Base-by-base conservation (phyloP, 1,140 invertebrate genomes). In the Carposina sasakii region DNA sequence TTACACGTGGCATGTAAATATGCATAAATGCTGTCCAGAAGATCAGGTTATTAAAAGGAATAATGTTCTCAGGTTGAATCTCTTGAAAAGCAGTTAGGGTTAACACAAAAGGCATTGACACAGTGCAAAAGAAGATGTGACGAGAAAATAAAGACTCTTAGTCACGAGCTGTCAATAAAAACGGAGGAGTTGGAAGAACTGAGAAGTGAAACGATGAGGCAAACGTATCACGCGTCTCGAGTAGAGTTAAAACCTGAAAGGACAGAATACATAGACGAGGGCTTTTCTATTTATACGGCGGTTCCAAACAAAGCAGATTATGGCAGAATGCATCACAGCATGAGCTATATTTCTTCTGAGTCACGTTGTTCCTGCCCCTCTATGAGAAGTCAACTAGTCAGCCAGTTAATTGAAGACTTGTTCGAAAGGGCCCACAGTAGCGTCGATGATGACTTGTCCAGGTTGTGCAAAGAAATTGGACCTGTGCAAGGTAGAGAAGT, bases 31-130 rank as follows among this genome's bases (percentile, higher is more conserved):
- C 52, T 46, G 39, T 45, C 33, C 48, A 42, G 60, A 63, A 63
- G 67, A 63, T n/a, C n/a, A n/a, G 52, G 55, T 68, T 71, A n/a
- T 50, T 78, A 81, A 81, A 72, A 64, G 73, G 71, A 67, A 51
- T 51, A 81, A 69, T 81, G 67, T 84, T 81, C 76, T 71, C 77
- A 86, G 82, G 85, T 85, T 15, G 81, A 85, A 76, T 85, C 78
- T 68, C 72, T 86, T 65, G 85, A 86, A 78, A 85, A 82, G 69
- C 81, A 86, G 74, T 63, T 85, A 57, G 63, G 72, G 44, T 60
- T 85, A 50, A 75, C 81, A 17, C 76, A 85, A 39, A 78, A 82
- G 60, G 72, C 81, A 28, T 61, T 85, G 23, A 65, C 61, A 15
- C 78, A 81, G 49, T 85, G 79, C 61, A 84, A 81, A 51, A 67